These are phyloP conservation scores for Lepus townsendii DNA, from an alignment of 2,797 vertebrate species.

Conservation along the genomic window DNA sequence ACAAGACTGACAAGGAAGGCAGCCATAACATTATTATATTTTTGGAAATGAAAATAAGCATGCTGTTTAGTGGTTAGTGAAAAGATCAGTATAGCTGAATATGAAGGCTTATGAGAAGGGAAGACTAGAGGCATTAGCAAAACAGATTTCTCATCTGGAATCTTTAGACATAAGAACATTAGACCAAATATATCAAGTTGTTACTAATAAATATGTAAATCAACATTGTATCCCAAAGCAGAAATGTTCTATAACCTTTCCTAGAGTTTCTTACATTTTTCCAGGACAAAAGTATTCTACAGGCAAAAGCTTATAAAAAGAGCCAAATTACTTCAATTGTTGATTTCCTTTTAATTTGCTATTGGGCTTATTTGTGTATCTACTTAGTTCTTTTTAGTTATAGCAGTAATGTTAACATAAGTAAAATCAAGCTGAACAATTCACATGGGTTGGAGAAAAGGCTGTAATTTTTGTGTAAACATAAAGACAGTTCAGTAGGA, in stretches of 20 bases:
- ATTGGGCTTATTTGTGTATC: slow-evolving; percentile 29
- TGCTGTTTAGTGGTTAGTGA: not conserved
- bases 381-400: slow-evolving; percentile 59
- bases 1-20: not conserved
- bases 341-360: slow-evolving; percentile 54
- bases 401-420: not conserved
- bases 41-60: not conserved
- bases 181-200: not conserved
- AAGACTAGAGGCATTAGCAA: not conserved
- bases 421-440: slow-evolving; percentile 50
- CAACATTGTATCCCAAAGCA: not conserved
- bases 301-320: slow-evolving; percentile 30
- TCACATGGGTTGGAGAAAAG: slow-evolving; percentile 29
- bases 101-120: not conserved
- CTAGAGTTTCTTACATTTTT: not conserved
- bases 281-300: slow-evolving; percentile 10
- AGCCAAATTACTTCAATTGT: slow-evolving; percentile 57
- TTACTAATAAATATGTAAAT: not conserved
- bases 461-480: slow-evolving; percentile 35
- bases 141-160: slow-evolving; percentile 15
- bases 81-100: not conserved
- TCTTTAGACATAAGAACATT: not conserved
- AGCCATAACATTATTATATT: not conserved
- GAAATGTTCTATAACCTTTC: not conserved
- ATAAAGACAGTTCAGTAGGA: not conserved